Conservation (phyloP, 2,113 vertebrate genomes). For the Gasterosteus aculeatus region DNA sequence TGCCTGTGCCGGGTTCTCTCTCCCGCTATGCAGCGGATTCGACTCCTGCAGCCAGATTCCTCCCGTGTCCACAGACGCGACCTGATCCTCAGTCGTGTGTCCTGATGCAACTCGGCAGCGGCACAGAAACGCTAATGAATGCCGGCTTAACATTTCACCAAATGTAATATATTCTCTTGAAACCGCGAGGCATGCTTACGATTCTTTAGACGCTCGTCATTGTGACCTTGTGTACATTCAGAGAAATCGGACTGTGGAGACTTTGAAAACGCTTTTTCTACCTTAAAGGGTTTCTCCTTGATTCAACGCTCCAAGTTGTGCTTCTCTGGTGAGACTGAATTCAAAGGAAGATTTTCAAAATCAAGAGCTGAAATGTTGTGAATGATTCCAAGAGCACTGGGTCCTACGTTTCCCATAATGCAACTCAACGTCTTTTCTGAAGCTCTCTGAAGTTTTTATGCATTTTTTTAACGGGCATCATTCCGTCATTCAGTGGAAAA, state of each 20-base stretch:
- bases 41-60: slow-evolving; percentile 2
- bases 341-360: neutral
- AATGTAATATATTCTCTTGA: slow-evolving; percentile 7
- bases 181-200: neutral
- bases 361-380: neutral
- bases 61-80: slow-evolving; percentile 12
- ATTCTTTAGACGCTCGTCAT: neutral
- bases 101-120: neutral
- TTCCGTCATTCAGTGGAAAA: no score
- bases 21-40: neutral
- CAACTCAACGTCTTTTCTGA: no score
- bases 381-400: no score
- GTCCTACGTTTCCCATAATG: no score
- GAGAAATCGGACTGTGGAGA: neutral
- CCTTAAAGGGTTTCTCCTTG: neutral
- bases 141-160: slow-evolving; percentile 9
- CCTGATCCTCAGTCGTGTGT: neutral
- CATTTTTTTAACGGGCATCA: no score
- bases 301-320: neutral
- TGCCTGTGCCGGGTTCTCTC: no score
- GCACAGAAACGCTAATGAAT: neutral
- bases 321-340: neutral
- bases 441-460: no score
- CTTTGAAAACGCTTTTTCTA: neutral
- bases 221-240: neutral